Evolutionary conservation across 2,113 vertebrate species (phyloP).

Genomic region (Passer montanus): DNA sequence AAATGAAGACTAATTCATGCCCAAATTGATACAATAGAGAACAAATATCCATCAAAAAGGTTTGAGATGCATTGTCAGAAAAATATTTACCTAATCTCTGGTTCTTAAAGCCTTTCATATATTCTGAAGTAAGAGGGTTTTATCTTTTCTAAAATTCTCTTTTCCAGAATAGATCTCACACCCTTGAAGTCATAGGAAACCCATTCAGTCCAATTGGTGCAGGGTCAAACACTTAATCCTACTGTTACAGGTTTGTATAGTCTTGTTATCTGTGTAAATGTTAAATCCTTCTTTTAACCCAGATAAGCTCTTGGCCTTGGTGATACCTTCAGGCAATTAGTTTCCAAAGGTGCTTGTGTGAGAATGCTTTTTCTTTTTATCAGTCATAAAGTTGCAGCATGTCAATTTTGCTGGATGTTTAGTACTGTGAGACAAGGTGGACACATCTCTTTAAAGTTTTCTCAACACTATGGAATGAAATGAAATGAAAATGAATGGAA

Average conservation of each 20-base stretch:
- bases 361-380: not conserved
- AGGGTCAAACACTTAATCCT: slow-evolving; percentile 4
- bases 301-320: not conserved
- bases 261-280: not conserved
- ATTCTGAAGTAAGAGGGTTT: not conserved
- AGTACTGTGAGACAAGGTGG: not conserved
- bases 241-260: not conserved
- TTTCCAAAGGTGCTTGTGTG: not conserved
- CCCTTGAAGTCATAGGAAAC: not conserved
- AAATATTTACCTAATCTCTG: not conserved
- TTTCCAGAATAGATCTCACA: not conserved
- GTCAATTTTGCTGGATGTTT: not conserved
- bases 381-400: not conserved
- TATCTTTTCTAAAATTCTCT: not conserved
- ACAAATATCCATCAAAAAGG: not conserved
- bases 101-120: not conserved
- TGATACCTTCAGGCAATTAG: not conserved
- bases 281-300: slow-evolving; percentile 15
- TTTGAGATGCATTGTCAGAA: not conserved
- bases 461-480: not conserved
- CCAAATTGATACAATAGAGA: not conserved
- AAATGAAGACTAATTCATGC: not conserved
- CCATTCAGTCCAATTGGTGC: not conserved
- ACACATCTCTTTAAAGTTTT: not conserved
- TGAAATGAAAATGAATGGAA: not conserved